A percentile compares a stretch with the other conserved stretches of the same genome.
phyloP scores from a whole-genome alignment of 2,797 vertebrate species.

The Danio kyathit region DNA sequence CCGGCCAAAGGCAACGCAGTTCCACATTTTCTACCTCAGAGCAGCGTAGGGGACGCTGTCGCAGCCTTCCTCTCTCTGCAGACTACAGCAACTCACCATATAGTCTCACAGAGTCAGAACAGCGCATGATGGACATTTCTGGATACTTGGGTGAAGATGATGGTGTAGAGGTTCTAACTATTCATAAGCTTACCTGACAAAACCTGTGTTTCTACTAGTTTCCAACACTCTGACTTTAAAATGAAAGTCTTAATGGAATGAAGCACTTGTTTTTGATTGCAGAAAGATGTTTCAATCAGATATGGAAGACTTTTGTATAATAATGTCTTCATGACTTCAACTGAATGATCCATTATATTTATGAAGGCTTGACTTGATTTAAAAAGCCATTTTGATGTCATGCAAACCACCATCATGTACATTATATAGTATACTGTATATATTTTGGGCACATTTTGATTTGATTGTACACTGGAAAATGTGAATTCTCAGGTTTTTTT shows the following conservation, averaged over 20 bases:
- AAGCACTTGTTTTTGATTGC: constrained; percentile 19
- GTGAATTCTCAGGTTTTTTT: constrained; percentile 11
- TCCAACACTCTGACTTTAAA: constrained; percentile 1
- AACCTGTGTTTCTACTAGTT: neutral
- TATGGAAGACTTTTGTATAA: neutral
- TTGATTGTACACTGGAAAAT: constrained; percentile 56
- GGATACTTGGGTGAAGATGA: constrained; percentile 83
- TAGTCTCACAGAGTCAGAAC: constrained; percentile 88
- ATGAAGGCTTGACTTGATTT: neutral
- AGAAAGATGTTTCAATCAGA: neutral
- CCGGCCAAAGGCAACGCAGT: constrained; percentile 77
- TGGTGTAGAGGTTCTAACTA: constrained; percentile 69
- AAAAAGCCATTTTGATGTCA: neutral
- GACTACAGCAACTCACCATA: constrained; percentile 87
- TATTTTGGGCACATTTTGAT: constrained; percentile 24
- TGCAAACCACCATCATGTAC: neutral
- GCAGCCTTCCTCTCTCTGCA: constrained; percentile 85
- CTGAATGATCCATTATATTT: neutral
- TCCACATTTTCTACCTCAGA: constrained; percentile 78
- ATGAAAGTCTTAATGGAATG: neutral
- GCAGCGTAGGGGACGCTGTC: constrained; percentile 82
- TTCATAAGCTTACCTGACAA: constrained; percentile 45
- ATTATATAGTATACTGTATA: neutral
- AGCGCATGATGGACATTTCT: constrained; percentile 90
- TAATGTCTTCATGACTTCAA: neutral